Percentiles rank a stretch among this genome's conserved stretches.
phyloP scores from a whole-genome alignment of 2,797 vertebrate genomes.

The Coendou prehensilis region DNA sequence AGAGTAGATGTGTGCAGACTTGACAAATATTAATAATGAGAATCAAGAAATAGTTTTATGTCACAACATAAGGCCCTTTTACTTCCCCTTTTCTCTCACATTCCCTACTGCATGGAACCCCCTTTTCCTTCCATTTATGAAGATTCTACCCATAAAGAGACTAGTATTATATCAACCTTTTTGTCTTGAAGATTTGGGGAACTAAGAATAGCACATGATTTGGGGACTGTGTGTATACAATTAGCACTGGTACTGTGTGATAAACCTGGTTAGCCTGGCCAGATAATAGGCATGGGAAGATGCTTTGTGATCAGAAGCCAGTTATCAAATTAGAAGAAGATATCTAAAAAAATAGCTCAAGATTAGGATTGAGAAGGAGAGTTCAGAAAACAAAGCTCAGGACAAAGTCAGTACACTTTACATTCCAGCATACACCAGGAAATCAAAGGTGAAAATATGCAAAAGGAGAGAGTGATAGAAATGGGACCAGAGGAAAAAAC shows the following conservation, averaged over 20 bases:
- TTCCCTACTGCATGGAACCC: neutral
- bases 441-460: neutral
- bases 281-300: neutral
- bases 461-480: neutral
- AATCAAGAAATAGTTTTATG: neutral
- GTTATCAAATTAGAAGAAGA: neutral
- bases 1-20: neutral
- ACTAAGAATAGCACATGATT: neutral
- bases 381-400: conserved; percentile 2
- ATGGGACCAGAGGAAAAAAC: neutral
- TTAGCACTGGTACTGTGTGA: neutral
- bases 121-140: conserved; percentile 2
- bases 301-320: neutral
- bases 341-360: neutral
- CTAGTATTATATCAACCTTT: neutral
- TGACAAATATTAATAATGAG: neutral
- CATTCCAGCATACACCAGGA: neutral
- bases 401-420: neutral
- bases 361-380: neutral
- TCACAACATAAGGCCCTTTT: neutral
- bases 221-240: neutral
- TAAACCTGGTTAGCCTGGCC: neutral
- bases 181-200: neutral
- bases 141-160: conserved; percentile 5
- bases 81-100: neutral